Evolutionary conservation across 2,113 vertebrate species (phyloP).

Genomic region (Gasterosteus aculeatus): DNA sequence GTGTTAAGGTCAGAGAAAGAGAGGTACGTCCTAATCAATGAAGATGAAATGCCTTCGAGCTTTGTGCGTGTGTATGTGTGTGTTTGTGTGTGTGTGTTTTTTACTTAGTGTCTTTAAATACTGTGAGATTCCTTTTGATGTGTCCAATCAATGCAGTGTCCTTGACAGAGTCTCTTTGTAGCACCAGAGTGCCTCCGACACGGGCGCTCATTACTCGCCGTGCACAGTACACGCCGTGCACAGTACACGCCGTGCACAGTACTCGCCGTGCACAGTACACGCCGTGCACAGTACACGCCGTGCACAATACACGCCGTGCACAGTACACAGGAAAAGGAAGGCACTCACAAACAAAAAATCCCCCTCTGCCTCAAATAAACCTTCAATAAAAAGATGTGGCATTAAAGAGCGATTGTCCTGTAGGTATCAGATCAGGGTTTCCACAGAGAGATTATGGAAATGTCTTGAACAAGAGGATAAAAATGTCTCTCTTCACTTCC

Average conservation of each 20-base stretch:
- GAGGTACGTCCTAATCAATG: background rate
- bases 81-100: slow-evolving; percentile 6
- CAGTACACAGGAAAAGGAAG: slow-evolving; percentile 64
- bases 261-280: background rate
- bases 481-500: slow-evolving; percentile 2
- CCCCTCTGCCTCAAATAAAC: slow-evolving; percentile 19
- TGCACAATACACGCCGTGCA: slow-evolving; percentile 19
- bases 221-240: background rate
- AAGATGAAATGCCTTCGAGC: background rate
- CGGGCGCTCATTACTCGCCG: slow-evolving; percentile 19
- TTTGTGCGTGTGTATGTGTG: slow-evolving; percentile 4
- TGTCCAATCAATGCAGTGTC: slow-evolving; percentile 38
- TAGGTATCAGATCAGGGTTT: slow-evolving; percentile 27
- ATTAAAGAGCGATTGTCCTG: background rate
- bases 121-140: slow-evolving; percentile 44
- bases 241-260: too few relatives aligned
- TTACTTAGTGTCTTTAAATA: background rate
- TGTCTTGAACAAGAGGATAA: slow-evolving; percentile 29
- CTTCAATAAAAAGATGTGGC: background rate
- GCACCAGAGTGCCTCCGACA: slow-evolving; percentile 13
- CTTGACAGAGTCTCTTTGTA: slow-evolving; percentile 62
- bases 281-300: too few relatives aligned
- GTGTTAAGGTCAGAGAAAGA: background rate
- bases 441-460: slow-evolving; percentile 33
- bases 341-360: slow-evolving; percentile 17